Base-by-base conservation (phyloP, 2,797 vertebrate species). In the Lemur catta region DNA sequence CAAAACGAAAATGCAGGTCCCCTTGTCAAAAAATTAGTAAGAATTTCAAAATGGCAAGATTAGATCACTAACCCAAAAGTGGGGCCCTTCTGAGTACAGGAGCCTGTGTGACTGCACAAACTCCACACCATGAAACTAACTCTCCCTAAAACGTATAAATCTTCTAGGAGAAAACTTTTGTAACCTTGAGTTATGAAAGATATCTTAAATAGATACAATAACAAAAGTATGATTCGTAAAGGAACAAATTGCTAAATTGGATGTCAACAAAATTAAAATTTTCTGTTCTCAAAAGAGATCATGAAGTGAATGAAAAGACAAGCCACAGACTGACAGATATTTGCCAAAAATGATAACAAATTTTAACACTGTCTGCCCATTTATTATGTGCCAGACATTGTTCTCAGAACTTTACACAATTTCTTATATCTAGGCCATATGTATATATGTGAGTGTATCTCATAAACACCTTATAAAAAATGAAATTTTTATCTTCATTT, bases 301-400 rank as follows among this genome's bases (percentile, higher is more conserved):
- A 1, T 24, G 41, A 79, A 86, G 33, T 84, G 48, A 93, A 93
- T 38, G 17, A 87, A 95, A 97, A 88, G 24, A 61, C 4, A 93
- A 91, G 18, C 26, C 38, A 90, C n/a, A 67, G 59, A 67, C 20
- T 79, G 38, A 46, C 13, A 85, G 55, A 81, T 50, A 81, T 57
- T 90, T 85, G 38, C 11, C 15, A 57, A 90, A 93, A 89, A 59
- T 48, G 57, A 59, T 15, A 92, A 84, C 18, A 76, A n/a, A 84
- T 67, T 48, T 63, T 78, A 85, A 65, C 30, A 46, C 41, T 59
- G 28, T 75, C 86, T 86, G 48, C 17, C 26, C 3, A 65, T 15
- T 81, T 59, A 28, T 38, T 46, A 69, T 55, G 69, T 57, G 46
- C 30, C 69, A 93, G 59, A 84, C 33, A 24, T 1, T 38, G 9